Conservation (phyloP, 1,140 invertebrate genomes). For the Magallana ariakensis region DNA sequence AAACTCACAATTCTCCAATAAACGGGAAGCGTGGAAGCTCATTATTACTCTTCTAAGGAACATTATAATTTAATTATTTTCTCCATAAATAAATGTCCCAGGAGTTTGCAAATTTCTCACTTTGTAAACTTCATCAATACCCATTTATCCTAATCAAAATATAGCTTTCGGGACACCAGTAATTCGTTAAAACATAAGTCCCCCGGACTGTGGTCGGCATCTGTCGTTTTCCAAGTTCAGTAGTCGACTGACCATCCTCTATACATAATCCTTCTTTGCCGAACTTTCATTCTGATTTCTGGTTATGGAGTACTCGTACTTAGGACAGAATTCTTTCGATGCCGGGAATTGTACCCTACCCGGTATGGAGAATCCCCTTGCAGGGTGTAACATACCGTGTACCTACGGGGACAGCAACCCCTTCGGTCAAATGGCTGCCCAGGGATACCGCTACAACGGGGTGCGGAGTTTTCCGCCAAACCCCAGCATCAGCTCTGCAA, state of each 20-base stretch:
- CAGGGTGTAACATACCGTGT: constrained; percentile 85
- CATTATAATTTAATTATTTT: constrained; percentile 61
- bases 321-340: constrained; percentile 68
- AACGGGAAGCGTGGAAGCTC: constrained; percentile 36
- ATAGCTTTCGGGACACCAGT: constrained; percentile 57
- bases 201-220: constrained; percentile 22
- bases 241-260: constrained; percentile 35
- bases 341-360: constrained; percentile 79
- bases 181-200: constrained; percentile 63
- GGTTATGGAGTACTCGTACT: constrained; percentile 68
- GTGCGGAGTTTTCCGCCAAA: constrained; percentile 73
- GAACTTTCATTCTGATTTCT: not conserved
- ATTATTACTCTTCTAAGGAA: constrained; percentile 54
- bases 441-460: constrained; percentile 75
- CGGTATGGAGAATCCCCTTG: constrained; percentile 83
- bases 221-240: not conserved
- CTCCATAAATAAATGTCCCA: constrained; percentile 63
- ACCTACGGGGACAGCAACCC: constrained; percentile 91
- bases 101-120: constrained; percentile 63
- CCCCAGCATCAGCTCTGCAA: constrained; percentile 69
- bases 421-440: constrained; percentile 91
- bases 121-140: constrained; percentile 64
- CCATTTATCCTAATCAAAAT: constrained; percentile 63
- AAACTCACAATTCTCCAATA: constrained; percentile 52
- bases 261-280: constrained; percentile 13